Conservation (phyloP, 2,797 vertebrate species). For the Enteromius mattozi region DNA sequence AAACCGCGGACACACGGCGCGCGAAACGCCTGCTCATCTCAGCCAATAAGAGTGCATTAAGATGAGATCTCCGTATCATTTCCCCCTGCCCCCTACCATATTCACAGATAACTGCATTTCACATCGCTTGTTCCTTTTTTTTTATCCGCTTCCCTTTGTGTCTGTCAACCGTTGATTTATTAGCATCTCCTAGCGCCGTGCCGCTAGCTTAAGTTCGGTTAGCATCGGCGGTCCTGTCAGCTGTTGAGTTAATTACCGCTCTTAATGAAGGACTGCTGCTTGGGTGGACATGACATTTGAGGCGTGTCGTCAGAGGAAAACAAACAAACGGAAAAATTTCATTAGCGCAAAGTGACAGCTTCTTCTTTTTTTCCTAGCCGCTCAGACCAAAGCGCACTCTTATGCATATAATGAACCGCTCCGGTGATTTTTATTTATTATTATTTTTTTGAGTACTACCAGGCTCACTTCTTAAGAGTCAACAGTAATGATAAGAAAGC, state of each 20-base stretch:
- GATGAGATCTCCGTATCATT: slow-evolving; percentile 65
- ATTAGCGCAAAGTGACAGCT: slow-evolving; percentile 75
- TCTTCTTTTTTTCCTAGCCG: slow-evolving; percentile 44
- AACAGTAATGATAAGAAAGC: slow-evolving; percentile 64
- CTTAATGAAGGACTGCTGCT: slow-evolving; percentile 85
- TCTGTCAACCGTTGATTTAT: slow-evolving; percentile 89
- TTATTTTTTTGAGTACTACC: slow-evolving; percentile 49
- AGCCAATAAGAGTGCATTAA: slow-evolving; percentile 81
- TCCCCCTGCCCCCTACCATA: slow-evolving; percentile 70
- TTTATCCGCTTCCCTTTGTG: slow-evolving; percentile 86
- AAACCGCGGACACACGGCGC: slow-evolving; percentile 70
- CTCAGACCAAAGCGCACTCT: slow-evolving; percentile 46
- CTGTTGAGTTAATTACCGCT: slow-evolving; percentile 77
- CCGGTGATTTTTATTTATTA: slow-evolving; percentile 40
- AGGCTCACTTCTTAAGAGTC: slow-evolving; percentile 62
- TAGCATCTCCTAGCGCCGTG: slow-evolving; percentile 83
- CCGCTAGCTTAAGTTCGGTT: slow-evolving; percentile 86
- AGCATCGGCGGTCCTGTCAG: slow-evolving; percentile 78
- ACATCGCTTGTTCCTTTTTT: slow-evolving; percentile 77
- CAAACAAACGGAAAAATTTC: slow-evolving; percentile 68
- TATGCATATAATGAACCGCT: slow-evolving; percentile 60
- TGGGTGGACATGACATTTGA: slow-evolving; percentile 81
- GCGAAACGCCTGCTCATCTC: slow-evolving; percentile 75
- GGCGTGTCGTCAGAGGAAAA: slow-evolving; percentile 64
- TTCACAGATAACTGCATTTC: slow-evolving; percentile 89